Evolutionary conservation across 2,797 vertebrate genomes (phyloP).

Genomic region (Phalloptychus januarius): DNA sequence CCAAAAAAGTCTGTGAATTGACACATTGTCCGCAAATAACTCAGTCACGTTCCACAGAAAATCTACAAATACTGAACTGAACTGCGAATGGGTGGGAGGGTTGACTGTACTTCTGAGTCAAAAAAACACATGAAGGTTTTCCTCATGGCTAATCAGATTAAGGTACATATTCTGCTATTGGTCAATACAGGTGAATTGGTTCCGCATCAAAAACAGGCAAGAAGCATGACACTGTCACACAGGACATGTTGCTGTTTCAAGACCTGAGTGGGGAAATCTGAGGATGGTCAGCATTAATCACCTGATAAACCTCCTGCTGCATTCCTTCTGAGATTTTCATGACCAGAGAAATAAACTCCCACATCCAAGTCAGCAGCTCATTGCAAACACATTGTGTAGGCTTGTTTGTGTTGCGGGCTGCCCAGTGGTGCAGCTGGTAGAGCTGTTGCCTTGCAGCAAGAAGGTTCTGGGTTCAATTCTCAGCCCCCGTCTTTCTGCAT

Average conservation of each 20-base stretch:
- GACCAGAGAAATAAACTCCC: not conserved
- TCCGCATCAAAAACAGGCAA: not conserved
- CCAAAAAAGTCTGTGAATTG: too few species aligned
- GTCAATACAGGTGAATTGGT: not conserved
- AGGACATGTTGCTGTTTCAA: not conserved
- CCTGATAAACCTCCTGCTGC: not conserved
- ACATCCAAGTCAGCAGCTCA: not conserved
- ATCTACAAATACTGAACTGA: too few species aligned
- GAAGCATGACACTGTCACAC: not conserved
- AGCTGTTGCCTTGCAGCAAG: too few species aligned
- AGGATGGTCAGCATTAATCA: not conserved
- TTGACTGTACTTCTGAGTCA: not conserved
- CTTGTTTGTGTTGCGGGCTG: too few species aligned
- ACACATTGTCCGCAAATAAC: too few species aligned
- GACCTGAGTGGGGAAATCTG: not conserved
- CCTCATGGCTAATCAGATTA: not conserved
- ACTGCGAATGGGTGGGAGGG: not conserved
- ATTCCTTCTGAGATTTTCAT: not conserved
- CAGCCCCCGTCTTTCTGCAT: too few species aligned
- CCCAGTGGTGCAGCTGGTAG: too few species aligned
- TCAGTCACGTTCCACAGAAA: too few species aligned
- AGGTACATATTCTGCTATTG: not conserved
- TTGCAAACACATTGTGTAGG: not conserved
- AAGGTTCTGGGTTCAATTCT: too few species aligned
- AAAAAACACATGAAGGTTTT: not conserved